Base-by-base conservation (phyloP, 2,113 vertebrate species). In the Strigops habroptila region DNA sequence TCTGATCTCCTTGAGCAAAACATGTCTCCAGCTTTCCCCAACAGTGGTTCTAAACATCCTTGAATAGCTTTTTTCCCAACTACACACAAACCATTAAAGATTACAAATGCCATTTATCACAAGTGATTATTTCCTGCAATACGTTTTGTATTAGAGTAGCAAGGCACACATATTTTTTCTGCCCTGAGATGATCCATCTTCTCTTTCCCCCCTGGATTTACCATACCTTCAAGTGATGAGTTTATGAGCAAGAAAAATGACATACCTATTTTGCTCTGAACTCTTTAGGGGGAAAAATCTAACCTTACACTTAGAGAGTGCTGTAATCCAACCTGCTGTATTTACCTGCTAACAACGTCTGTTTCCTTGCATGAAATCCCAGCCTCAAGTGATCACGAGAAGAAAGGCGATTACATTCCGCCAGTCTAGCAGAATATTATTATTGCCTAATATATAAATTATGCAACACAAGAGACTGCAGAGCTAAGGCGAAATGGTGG, bases 391-490 rank as follows among this genome's bases (percentile, higher is more conserved):
- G 49, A 60, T 44, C 33, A 31, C 0, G 1, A 77, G 48, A 62
- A 87, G 87, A 60, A 75, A 74, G 39, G 55, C 7, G 41, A 60
- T 73, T 49, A 44, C 24, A 69, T 73, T 82, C 77, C 90, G 84
- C 63, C 69, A 55, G 16, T 6, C 18, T 10, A 44, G 55, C 83
- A 88, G 33, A 59, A 33, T 59, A 15, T 59, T 35, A 35, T 59
- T 3, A 57, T 23, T 65, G 44, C n/a, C 23, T 9, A 41, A 57
- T 27, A 43, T 6, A 62, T 60, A 71, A 83, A 77, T 81, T 71
- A 74, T 0, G 0, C 75, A 86, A 64, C 0, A 0, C 25, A 14
- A 48, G 65, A 53, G 63, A 43, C 41, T 35, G 65, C 57, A 88
- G 65, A 88, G 94, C 76, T 78, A n/a, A 52, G n/a, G 76, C 64